Conservation (phyloP, 2,888 invertebrate genomes). For the Leucozona laternaria region DNA sequence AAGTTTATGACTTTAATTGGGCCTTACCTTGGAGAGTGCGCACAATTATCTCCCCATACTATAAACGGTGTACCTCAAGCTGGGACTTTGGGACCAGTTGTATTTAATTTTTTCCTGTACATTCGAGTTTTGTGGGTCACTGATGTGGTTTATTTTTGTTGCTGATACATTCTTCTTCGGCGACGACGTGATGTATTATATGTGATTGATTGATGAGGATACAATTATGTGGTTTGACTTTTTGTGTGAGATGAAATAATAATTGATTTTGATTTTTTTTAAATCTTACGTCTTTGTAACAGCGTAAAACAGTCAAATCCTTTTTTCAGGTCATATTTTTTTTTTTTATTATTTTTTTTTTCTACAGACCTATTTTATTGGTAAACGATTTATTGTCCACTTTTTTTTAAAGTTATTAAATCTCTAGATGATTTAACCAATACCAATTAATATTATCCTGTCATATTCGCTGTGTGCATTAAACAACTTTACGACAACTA, state of each 20-base stretch:
- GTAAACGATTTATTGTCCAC: too few relatives aligned
- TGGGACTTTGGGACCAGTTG: conserved; percentile 36
- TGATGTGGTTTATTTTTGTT: not conserved
- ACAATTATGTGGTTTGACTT: not conserved
- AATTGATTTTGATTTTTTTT: too few relatives aligned
- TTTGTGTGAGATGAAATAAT: too few relatives aligned
- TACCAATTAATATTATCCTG: too few relatives aligned
- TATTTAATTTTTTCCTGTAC: not conserved
- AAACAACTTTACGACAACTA: too few relatives aligned
- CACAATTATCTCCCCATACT: conserved; percentile 22
- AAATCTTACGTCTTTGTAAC: not conserved
- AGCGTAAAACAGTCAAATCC: not conserved
- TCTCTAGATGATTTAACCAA: too few relatives aligned
- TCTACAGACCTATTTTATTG: too few relatives aligned
- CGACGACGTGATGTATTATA: too few relatives aligned
- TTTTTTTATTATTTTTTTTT: too few relatives aligned
- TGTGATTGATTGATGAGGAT: conserved; percentile 11
- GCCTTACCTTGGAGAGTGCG: conserved; percentile 37
- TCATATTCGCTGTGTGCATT: too few relatives aligned
- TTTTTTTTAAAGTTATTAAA: too few relatives aligned
- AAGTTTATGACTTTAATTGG: conserved; percentile 52
- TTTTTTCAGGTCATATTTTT: too few relatives aligned
- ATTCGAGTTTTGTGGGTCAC: conserved; percentile 26
- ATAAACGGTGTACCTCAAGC: conserved; percentile 31
- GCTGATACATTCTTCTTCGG: not conserved